phyloP scores from a whole-genome alignment of 2,113 vertebrate genomes.

The Dromiciops gliroides region DNA sequence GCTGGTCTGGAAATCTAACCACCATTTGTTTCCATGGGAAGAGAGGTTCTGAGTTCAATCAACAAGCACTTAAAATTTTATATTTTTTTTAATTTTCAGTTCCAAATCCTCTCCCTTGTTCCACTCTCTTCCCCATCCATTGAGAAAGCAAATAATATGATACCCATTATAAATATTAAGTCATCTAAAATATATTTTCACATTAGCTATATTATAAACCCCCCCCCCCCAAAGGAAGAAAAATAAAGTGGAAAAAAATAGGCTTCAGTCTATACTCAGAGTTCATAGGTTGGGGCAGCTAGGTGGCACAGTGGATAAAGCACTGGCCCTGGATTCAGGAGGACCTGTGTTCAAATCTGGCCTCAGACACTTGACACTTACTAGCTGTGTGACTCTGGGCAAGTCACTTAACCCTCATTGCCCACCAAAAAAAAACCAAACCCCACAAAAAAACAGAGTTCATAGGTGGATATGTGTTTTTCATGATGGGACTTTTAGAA shows the following conservation, averaged over 20 bases:
- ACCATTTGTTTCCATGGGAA: neutral
- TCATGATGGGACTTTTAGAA: neutral
- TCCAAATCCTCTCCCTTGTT: neutral
- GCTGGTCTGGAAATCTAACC: neutral
- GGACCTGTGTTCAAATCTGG: no score
- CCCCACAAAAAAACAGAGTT: no score
- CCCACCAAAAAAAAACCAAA: no score
- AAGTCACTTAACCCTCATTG: no score
- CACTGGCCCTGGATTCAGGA: no score
- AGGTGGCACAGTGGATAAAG: no score
- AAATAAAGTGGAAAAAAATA: neutral
- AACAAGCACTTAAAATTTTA: neutral
- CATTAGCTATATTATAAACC: neutral
- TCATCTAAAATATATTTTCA: neutral
- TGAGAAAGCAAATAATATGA: neutral
- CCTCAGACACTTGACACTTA: no score
- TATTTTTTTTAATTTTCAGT: no score
- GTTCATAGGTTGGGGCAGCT: no score
- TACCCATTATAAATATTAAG: neutral
- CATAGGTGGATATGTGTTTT: neutral
- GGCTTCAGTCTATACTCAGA: neutral
- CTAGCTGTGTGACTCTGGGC: no score
- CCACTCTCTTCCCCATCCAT: neutral
- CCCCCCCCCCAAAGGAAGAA: neutral
- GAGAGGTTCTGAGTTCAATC: neutral